Base-by-base conservation (phyloP, 2,888 invertebrate species). In the Cataglyphis rosenhaueri region DNA sequence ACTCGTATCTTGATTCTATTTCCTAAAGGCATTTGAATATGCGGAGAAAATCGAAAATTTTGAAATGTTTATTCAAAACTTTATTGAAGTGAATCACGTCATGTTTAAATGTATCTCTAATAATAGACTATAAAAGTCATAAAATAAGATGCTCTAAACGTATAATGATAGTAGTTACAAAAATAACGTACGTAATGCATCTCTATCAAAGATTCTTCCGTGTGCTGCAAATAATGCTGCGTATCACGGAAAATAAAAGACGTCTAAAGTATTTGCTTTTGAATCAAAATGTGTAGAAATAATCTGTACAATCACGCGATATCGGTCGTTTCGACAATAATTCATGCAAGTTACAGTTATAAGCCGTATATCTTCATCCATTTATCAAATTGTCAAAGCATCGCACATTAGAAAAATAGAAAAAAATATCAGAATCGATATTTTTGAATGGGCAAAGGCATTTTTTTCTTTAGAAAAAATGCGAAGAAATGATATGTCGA, bases 1-100 rank as follows among this genome's bases (percentile, higher is more conserved):
- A 68, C n/a, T 9, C 18, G 25, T 18, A 35, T 75, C 76, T 76
- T 25, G 70, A 66, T 55, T 76, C 10, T 52, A 52, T 18, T 64
- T 52, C 21, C 15, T n/a, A 41, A 25, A 38, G n/a, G 29, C 1
- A 4, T 41, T 55, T 9, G 35, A 74, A 10, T 10, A 6, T 35
- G 9, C 21, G 12, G 9, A 57, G 21, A 1, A 57, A 57, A 57
- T 0, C 21, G 1, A n/a, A 57, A 57, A 12, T 57, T 57, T 57
- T 5, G 12, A 10, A 57, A 21, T 5, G 57, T 21, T 15, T 8
- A 5, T 52, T 12, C 10, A 6, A n/a, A 57, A 35, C 10, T 35
- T 48, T 1, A 21, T 74, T 32, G 12, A 35, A 44, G 44, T 15
- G 15, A 38, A 73, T 25, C 44, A 44, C 41, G 4, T 38, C 71